Percentiles rank a stretch among this genome's conserved stretches.
phyloP scores from a whole-genome alignment of 92 coral and sea anemone genomes.

The Chrysogorgia sp. region DNA sequence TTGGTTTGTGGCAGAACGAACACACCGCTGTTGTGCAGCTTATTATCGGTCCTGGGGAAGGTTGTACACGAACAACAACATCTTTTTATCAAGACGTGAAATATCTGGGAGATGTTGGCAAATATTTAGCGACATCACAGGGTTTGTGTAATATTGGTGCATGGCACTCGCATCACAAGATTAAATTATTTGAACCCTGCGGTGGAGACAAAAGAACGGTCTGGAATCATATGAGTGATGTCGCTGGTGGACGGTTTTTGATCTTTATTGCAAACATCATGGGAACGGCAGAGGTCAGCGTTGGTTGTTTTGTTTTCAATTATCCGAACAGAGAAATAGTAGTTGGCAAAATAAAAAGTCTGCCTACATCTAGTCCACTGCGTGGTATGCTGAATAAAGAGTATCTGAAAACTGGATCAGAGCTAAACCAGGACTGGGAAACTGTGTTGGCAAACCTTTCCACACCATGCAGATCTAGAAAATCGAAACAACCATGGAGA shows the following conservation, averaged over 20 bases:
- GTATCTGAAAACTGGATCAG: background rate
- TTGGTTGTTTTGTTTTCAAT: conserved; percentile 65
- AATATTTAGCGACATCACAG: conserved; percentile 54
- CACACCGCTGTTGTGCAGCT: conserved; percentile 57
- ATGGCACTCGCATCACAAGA: conserved; percentile 92
- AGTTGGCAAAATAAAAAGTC: background rate
- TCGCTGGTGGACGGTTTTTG: conserved; percentile 57
- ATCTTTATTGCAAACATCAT: conserved; percentile 72
- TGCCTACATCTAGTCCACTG: conserved; percentile 14
- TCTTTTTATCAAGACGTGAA: conserved; percentile 76
- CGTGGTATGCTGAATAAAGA: background rate
- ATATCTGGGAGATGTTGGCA: conserved; percentile 70
- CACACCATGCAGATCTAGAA: too few species aligned
- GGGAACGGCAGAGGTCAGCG: background rate
- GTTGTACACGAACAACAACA: conserved; percentile 58
- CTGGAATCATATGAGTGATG: conserved; percentile 75
- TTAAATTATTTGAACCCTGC: conserved; percentile 71
- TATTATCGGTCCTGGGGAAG: conserved; percentile 63
- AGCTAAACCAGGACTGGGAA: background rate
- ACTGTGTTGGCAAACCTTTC: background rate
- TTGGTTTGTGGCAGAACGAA: conserved; percentile 77
- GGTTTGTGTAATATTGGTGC: conserved; percentile 86
- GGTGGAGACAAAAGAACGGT: conserved; percentile 80
- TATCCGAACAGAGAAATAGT: background rate
- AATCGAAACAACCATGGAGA: too few species aligned